A percentile compares a stretch with the other conserved stretches of the same genome.
Conservation (phyloP, 2,113 vertebrate genomes). For the Albula goreensis region DNA sequence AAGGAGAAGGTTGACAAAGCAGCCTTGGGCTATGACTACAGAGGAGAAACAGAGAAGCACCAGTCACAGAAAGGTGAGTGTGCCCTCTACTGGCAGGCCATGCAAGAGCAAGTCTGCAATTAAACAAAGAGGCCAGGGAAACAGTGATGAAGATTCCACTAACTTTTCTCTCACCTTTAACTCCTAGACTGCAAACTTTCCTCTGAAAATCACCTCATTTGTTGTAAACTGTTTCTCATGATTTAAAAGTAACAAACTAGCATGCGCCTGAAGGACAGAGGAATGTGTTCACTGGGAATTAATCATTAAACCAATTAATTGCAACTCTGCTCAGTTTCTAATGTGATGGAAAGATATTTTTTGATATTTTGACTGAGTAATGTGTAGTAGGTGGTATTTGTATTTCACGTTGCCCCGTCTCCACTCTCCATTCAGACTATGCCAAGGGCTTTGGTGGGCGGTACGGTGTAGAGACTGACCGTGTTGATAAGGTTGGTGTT, state of each 20-base stretch:
- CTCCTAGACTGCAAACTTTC: not conserved
- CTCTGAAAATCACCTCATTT: not conserved
- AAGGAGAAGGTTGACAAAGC: slow-evolving; percentile 79
- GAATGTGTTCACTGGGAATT: slow-evolving; percentile 58
- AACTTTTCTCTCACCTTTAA: not conserved
- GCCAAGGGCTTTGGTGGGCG: slow-evolving; percentile 89
- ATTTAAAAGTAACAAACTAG: not conserved
- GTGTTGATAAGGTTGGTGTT: slow-evolving; percentile 85
- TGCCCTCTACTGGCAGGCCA: not conserved
- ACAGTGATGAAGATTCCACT: not conserved
- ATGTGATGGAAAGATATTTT: too few relatives aligned
- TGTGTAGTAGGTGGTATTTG: not conserved
- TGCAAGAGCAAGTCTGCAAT: not conserved
- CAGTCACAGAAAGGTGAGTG: slow-evolving; percentile 69
- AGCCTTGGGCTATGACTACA: slow-evolving; percentile 68
- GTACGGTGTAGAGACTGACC: slow-evolving; percentile 86
- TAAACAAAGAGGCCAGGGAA: not conserved
- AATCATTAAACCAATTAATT: too few relatives aligned
- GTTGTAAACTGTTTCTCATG: not conserved
- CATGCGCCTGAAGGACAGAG: slow-evolving; percentile 74
- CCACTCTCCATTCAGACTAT: slow-evolving; percentile 73
- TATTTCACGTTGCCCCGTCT: not conserved
- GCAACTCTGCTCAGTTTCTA: too few relatives aligned
- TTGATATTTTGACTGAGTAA: too few relatives aligned
- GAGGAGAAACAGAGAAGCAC: slow-evolving; percentile 67